Conservation (phyloP, 1,140 invertebrate genomes). For the Sinonovacula constricta region DNA sequence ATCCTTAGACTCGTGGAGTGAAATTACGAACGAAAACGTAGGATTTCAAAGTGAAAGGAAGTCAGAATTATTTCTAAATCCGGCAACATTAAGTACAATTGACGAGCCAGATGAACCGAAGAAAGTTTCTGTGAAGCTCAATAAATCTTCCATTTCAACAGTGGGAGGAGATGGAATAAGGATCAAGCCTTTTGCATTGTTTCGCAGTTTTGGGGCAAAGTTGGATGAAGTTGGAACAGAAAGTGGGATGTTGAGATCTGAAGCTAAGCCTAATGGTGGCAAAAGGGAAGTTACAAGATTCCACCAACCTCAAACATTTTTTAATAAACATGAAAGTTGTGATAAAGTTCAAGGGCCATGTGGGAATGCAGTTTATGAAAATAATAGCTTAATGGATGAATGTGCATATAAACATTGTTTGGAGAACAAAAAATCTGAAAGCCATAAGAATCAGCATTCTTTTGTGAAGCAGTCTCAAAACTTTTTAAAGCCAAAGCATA, state of each 20-base stretch:
- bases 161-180: too few species aligned
- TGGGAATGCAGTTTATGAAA: background rate
- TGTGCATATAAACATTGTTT: conserved; percentile 20
- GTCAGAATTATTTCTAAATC: conserved; percentile 34
- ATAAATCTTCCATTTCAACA: conserved; percentile 2
- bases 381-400: background rate
- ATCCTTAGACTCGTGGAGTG: conserved; percentile 64
- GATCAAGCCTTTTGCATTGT: too few species aligned
- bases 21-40: conserved; percentile 29
- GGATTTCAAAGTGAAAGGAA: conserved; percentile 15
- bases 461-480: too few species aligned
- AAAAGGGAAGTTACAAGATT: background rate
- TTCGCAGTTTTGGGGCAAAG: too few species aligned
- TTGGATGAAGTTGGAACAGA: background rate
- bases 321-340: background rate
- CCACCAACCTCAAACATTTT: too few species aligned
- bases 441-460: too few species aligned
- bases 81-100: conserved; percentile 10
- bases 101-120: conserved; percentile 10
- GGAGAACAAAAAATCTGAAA: conserved; percentile 3
- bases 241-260: background rate
- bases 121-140: conserved; percentile 5
- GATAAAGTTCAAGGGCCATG: background rate
- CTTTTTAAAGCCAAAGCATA: conserved; percentile 36
- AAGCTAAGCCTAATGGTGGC: background rate